Percentiles rank a stretch among this genome's conserved stretches.
These are phyloP conservation scores for Calephelis nemesis DNA, from an alignment of 1,140 invertebrate species.

Conservation along the genomic window DNA sequence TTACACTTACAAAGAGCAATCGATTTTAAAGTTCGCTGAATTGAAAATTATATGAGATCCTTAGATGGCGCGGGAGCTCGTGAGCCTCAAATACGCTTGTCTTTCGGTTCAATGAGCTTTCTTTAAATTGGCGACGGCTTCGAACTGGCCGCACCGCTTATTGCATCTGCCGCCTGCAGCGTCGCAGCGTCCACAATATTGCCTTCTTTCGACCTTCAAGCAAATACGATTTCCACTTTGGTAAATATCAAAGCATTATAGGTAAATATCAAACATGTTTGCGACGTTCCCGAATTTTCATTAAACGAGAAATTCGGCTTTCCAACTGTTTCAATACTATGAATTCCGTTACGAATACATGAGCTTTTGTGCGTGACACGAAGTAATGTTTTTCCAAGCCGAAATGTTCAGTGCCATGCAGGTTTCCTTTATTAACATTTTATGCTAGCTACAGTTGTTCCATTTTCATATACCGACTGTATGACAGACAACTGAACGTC, in stretches of 20 bases:
- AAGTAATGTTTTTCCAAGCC: conserved; percentile 51
- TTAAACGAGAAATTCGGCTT: conserved; percentile 30
- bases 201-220: conserved; percentile 74
- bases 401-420: conserved; percentile 17
- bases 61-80: conserved; percentile 63
- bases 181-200: conserved; percentile 74
- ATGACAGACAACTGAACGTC: conserved; percentile 55
- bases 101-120: conserved; percentile 80
- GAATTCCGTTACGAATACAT: conserved; percentile 15
- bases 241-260: conserved; percentile 70
- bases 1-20: conserved; percentile 75
- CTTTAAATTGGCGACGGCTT: conserved; percentile 79
- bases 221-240: conserved; percentile 73
- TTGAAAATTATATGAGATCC: conserved; percentile 78
- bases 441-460: conserved; percentile 17
- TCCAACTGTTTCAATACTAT: conserved; percentile 14
- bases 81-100: conserved; percentile 79
- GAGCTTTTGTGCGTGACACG: conserved; percentile 64
- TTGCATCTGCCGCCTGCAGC: conserved; percentile 71
- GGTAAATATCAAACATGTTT: conserved; percentile 58
- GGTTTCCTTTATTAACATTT: conserved; percentile 19
- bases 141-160: conserved; percentile 69
- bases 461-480: conserved; percentile 16
- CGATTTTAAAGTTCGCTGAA: conserved; percentile 78
- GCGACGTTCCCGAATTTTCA: conserved; percentile 47